These are phyloP conservation scores for Myotis lucifugus DNA, from an alignment of 2,113 vertebrate genomes.

Conservation along the genomic window DNA sequence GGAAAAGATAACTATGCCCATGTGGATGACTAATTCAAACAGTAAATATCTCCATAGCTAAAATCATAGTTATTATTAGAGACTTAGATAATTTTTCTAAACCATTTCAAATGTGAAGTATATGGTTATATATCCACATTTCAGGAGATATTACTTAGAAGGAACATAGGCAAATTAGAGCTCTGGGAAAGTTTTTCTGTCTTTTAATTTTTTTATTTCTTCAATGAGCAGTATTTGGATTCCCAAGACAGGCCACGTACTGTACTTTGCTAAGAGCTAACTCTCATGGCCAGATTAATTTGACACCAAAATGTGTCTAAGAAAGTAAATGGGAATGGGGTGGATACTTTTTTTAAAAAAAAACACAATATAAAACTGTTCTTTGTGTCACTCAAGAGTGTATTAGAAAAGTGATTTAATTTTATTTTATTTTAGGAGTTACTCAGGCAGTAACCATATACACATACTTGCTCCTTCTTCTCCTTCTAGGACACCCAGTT, in stretches of 20 bases:
- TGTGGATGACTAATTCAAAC: background rate
- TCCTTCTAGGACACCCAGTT: background rate
- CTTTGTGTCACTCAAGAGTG: background rate
- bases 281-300: background rate
- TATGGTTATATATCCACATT: background rate
- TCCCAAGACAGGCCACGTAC: background rate
- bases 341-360: background rate
- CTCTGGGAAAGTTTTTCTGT: background rate
- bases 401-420: conserved; percentile 25
- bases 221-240: background rate
- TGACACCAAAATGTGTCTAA: background rate
- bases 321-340: background rate
- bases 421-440: conserved; percentile 18
- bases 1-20: background rate
- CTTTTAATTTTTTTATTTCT: background rate
- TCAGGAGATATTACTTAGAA: conserved; percentile 13
- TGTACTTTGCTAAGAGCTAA: background rate
- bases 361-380: background rate
- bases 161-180: background rate
- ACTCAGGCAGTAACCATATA: background rate
- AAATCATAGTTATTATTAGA: conserved; percentile 13
- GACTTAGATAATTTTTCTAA: conserved; percentile 39
- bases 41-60: conserved; percentile 1
- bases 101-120: background rate
- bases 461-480: background rate